Base-by-base conservation (phyloP, 2,113 vertebrate species). In the Glaucomys volans region DNA sequence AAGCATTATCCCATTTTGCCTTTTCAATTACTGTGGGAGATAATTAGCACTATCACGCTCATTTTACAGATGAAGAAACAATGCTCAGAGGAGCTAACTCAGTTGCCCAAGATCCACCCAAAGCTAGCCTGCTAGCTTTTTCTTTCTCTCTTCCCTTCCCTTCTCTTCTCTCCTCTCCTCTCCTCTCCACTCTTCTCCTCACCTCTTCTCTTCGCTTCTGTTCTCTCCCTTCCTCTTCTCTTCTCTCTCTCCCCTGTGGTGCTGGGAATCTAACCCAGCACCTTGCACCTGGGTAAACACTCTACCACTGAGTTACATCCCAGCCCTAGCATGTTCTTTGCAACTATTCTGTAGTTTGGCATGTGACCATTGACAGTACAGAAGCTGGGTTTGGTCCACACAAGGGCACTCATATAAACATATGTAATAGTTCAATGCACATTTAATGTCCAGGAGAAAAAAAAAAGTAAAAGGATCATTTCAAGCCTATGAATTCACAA, bases 21-120 rank as follows among this genome's bases (percentile, higher is more conserved):
- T 92, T 94, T 91, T 81, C 77, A 85, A 20, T n/a, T 5, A 17
- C n/a, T 50, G 13, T 40, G 12, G 42, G 86, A 69, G 67, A 10
- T 42, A 8, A 64, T 74, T 47, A 82, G 22, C 42, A 74, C 76
- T 44, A 62, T 66, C 24, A 28, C 2, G 16, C 28, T 75, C 79
- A 85, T 84, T 84, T 86, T 42, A 86, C 37, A 80, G 76, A 74
- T 52, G 75, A 89, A 81, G 94, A 95, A 85, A 95, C 62, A 4
- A 82, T 69, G 69, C 54, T 59, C 16, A 52, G 28, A 90, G 50
- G n/a, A 22, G 12, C 52, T 66, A 64, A 8, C 67, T 59, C 40
- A 52, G 10, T 87, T 50, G 17, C 64, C 30, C 17, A 42, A 59
- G 54, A 66, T 47, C 81, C 40, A 57, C n/a, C 74, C 28, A 0